These are phyloP conservation scores for Drosophila kambysellisi DNA, from an alignment of 2,888 invertebrate species.

Conservation along the genomic window DNA sequence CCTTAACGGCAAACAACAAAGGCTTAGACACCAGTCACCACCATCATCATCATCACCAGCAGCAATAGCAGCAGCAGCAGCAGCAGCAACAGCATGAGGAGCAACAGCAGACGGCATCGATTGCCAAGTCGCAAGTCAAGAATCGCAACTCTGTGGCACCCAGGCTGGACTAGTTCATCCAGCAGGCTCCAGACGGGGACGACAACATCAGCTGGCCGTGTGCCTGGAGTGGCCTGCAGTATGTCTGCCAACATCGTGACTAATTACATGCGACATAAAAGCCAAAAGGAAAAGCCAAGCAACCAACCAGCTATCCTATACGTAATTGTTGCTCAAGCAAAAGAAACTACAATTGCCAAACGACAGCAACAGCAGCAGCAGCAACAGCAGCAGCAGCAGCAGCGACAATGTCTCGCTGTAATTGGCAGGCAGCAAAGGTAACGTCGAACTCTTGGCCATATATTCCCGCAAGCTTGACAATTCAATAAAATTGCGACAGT, in stretches of 20 bases:
- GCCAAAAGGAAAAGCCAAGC: constrained; percentile 56
- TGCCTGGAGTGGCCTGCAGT: constrained; percentile 66
- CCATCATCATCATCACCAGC: background rate
- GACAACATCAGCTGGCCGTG: constrained; percentile 42
- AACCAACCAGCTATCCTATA: constrained; percentile 51
- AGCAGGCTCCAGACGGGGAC: constrained; percentile 23
- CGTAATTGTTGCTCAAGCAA: constrained; percentile 67
- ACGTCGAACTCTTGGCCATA: constrained; percentile 45
- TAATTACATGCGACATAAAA: constrained; percentile 79
- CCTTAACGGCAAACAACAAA: constrained; percentile 75
- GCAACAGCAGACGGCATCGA: constrained; percentile 43
- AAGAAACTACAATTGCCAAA: constrained; percentile 60
- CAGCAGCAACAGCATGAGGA: background rate
- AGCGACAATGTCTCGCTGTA: constrained; percentile 53
- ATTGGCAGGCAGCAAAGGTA: constrained; percentile 62
- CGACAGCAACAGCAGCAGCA: constrained; percentile 35
- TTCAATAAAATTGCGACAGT: constrained; percentile 70
- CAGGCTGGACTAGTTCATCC: constrained; percentile 10
- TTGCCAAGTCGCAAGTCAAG: constrained; percentile 40
- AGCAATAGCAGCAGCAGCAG: too few relatives aligned
- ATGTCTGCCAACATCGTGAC: constrained; percentile 78
- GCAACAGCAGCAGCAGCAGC: constrained; percentile 31
- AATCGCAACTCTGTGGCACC: constrained; percentile 30
- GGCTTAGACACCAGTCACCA: constrained; percentile 28
- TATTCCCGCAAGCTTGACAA: constrained; percentile 61